Evolutionary conservation across 2,797 vertebrate genomes (phyloP).

Genomic region (Philypnodon macrostomus): DNA sequence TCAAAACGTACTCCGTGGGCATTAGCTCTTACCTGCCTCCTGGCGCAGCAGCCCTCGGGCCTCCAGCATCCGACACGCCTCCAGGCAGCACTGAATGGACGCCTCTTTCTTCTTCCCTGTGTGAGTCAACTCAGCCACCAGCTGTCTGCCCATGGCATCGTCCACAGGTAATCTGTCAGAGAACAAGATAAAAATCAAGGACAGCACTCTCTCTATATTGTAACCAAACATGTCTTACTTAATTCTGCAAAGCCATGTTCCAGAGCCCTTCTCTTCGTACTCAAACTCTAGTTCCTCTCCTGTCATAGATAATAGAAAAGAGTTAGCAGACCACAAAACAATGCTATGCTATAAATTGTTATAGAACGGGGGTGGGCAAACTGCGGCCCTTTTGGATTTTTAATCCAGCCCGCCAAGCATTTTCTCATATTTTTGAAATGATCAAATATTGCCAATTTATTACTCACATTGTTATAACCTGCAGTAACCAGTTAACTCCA

Average conservation of each 20-base stretch:
- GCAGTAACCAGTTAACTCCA: too few relatives aligned
- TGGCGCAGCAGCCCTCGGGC: constrained; percentile 91
- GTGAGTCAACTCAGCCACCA: constrained; percentile 90
- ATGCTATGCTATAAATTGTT: not conserved
- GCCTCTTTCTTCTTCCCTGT: constrained; percentile 95
- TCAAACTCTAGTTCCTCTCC: constrained; percentile 97
- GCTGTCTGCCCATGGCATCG: constrained; percentile 88
- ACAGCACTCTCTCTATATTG: too few relatives aligned
- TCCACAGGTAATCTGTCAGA: constrained; percentile 87
- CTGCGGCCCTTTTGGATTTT: too few relatives aligned
- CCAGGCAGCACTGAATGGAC: constrained; percentile 87
- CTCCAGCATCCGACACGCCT: constrained; percentile 93
- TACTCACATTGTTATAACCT: too few relatives aligned
- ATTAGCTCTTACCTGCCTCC: constrained; percentile 85
- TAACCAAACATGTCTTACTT: constrained; percentile 75
- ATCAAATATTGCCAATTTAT: too few relatives aligned
- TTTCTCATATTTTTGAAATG: too few relatives aligned
- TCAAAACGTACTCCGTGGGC: not conserved
- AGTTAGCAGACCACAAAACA: not conserved
- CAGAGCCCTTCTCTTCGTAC: constrained; percentile 90
- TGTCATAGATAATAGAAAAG: constrained; percentile 42
- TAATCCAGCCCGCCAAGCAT: too few relatives aligned
- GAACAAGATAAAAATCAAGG: not conserved
- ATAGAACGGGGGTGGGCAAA: too few relatives aligned
- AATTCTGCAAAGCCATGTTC: constrained; percentile 93